phyloP scores from a whole-genome alignment of 1,140 invertebrate genomes.

The Drosophila kurseongensis region DNA sequence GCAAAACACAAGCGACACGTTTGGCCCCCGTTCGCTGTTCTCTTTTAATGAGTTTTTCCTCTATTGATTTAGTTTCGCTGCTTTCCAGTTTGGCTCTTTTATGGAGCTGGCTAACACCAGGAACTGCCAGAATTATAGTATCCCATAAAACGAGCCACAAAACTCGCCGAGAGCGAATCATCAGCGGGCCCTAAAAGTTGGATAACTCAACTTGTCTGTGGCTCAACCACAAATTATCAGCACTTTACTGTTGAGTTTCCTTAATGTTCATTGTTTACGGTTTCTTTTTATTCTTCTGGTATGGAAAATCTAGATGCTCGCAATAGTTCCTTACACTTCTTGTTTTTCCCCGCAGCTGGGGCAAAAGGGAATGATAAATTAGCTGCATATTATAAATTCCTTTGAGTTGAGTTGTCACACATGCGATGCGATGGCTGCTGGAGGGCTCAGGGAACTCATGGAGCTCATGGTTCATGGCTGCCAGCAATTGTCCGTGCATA shows the following conservation, averaged over 20 bases:
- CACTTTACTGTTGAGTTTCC: slow-evolving; percentile 55
- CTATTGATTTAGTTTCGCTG: slow-evolving; percentile 41
- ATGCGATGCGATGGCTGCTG: slow-evolving; percentile 40
- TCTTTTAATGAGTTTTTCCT: slow-evolving; percentile 38
- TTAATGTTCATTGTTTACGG: slow-evolving; percentile 37
- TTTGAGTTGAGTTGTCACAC: slow-evolving; percentile 68
- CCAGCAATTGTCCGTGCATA: slow-evolving; percentile 62
- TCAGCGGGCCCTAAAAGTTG: slow-evolving; percentile 29
- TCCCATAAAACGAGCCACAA: slow-evolving; percentile 33
- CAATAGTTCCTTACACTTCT: slow-evolving; percentile 11
- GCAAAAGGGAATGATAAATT: slow-evolving; percentile 74
- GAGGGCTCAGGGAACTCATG: slow-evolving; percentile 22
- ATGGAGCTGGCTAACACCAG: slow-evolving; percentile 12
- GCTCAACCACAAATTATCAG: slow-evolving; percentile 69
- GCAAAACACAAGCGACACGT: slow-evolving; percentile 31
- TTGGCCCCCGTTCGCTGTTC: not conserved
- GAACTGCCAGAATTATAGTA: slow-evolving; percentile 22
- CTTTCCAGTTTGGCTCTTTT: slow-evolving; percentile 17
- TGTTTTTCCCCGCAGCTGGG: slow-evolving; percentile 11
- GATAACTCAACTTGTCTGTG: slow-evolving; percentile 40
- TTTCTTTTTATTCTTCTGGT: not conserved
- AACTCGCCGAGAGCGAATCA: slow-evolving; percentile 19
- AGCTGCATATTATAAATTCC: slow-evolving; percentile 80
- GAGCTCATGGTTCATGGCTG: slow-evolving; percentile 51
- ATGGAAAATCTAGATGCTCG: slow-evolving; percentile 44